Conservation (phyloP, 2,888 invertebrate species). For the Lomographa bimaculata region DNA sequence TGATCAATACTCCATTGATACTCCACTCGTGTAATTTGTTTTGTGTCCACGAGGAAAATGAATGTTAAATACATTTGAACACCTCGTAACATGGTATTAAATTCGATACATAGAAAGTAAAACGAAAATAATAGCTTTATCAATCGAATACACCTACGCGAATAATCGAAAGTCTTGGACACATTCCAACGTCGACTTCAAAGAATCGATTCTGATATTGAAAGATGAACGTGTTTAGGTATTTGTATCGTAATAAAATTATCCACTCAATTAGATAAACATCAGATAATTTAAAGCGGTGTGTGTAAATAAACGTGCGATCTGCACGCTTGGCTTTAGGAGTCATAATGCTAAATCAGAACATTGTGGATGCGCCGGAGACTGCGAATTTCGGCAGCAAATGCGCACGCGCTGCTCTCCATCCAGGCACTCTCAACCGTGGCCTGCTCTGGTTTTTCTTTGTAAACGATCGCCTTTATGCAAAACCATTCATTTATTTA, state of each 20-base stretch:
- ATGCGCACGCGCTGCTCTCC: conserved; percentile 38
- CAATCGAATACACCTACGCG: conserved; percentile 5
- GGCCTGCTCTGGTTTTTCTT: conserved; percentile 35
- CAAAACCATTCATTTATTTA: conserved; percentile 22
- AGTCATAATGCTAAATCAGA: conserved; percentile 44
- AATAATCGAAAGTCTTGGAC: conserved; percentile 13
- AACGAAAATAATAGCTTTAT: conserved; percentile 8
- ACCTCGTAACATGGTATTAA: conserved; percentile 2
- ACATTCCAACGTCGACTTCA: conserved; percentile 2
- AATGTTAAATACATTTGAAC: conserved; percentile 13
- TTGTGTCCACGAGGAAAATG: conserved; percentile 6
- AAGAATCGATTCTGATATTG: conserved; percentile 11
- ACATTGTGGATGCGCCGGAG: conserved; percentile 33
- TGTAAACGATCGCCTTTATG: conserved; percentile 19
- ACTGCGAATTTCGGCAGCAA: conserved; percentile 56
- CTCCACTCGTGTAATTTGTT: conserved; percentile 17
- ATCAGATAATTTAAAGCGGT: conserved; percentile 18
- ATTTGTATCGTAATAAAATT: conserved; percentile 25
- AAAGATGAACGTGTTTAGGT: conserved; percentile 13
- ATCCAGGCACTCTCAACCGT: conserved; percentile 41
- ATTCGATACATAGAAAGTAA: conserved; percentile 10
- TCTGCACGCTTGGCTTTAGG: conserved; percentile 21
- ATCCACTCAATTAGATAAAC: conserved; percentile 29
- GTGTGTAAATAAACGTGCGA: conserved; percentile 15
- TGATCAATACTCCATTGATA: conserved; percentile 27